These are phyloP conservation scores for Poecilia latipinna DNA, from an alignment of 2,113 vertebrate genomes.

Conservation along the genomic window DNA sequence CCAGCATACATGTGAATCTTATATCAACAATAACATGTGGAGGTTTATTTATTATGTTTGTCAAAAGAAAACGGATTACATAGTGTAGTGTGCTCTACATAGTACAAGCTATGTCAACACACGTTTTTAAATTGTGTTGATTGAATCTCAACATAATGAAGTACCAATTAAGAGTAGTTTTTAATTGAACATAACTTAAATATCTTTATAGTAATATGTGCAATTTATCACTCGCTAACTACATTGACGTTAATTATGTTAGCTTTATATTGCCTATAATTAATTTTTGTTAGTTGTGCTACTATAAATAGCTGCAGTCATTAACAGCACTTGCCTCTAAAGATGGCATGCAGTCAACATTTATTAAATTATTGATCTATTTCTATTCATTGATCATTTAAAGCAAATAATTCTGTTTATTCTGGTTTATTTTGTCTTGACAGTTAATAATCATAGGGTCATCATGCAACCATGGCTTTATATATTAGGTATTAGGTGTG, in stretches of 20 bases:
- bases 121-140: neutral
- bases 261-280: neutral
- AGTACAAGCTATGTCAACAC: neutral
- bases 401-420: too few relatives aligned
- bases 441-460: neutral
- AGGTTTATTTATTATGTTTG: too few relatives aligned
- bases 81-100: neutral
- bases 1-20: too few relatives aligned
- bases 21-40: too few relatives aligned
- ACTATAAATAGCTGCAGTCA: slow-evolving; percentile 4
- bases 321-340: neutral
- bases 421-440: neutral
- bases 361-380: neutral
- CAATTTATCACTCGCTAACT: neutral
- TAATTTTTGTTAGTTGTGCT: slow-evolving; percentile 1
- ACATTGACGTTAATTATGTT: slow-evolving; percentile 3
- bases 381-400: too few relatives aligned
- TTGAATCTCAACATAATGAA: neutral
- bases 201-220: neutral
- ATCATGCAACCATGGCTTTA: neutral
- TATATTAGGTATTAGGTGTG: neutral
- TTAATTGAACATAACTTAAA: neutral
- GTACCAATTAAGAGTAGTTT: neutral
- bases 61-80: neutral
- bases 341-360: neutral